Evolutionary conservation across 2,888 invertebrate species (phyloP), one percentile per base, ranked within the genome.

Genomic region (Celastrina argiolus): DNA sequence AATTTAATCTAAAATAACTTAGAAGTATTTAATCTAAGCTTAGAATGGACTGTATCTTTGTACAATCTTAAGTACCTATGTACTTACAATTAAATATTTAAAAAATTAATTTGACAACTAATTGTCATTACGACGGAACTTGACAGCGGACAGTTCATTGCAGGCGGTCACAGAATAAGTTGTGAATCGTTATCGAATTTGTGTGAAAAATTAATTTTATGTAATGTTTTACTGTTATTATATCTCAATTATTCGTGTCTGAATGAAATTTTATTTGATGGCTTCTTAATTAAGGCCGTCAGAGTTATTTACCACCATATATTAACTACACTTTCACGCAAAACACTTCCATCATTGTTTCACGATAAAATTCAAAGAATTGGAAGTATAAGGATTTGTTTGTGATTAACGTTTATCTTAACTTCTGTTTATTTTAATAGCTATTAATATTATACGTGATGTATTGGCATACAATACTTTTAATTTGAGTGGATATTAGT

Each of bases 271-370:
- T 4, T 10, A 12, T 22, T 51, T 12, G 8, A 22, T 51, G 4
- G 22, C 22, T 22, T 51, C 0, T 14, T 51, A 22, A 26, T 51
- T 5, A 22, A 12, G 10, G 22, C 22, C 12, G 12, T 22, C 3
- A 51, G 22, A 51, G n/a, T 10, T 12, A 22, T 51, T 6, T 22
- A 10, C 10, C 18, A 22, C 3, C 12, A 16, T 22, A 41, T 14
- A 42, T 18, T 3, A 31, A 31, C 31, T n/a, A 39, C 41, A 58
- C 74, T 73, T 76, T 74, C 74, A 74, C 72, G 70, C 68, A 58
- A 69, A 65, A 70, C 63, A 70, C 72, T 72, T 71, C 72, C 70
- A 68, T 64, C 66, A 66, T 67, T 73, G 68, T 69, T 71, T 69
- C 61, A 69, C 58, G 66, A 61, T 63, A 68, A 69, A 69, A 67